A percentile compares a stretch with the other conserved stretches of the same genome.
Evolutionary conservation across 2,113 vertebrate species (phyloP).

Genomic region (Tor tambroides): DNA sequence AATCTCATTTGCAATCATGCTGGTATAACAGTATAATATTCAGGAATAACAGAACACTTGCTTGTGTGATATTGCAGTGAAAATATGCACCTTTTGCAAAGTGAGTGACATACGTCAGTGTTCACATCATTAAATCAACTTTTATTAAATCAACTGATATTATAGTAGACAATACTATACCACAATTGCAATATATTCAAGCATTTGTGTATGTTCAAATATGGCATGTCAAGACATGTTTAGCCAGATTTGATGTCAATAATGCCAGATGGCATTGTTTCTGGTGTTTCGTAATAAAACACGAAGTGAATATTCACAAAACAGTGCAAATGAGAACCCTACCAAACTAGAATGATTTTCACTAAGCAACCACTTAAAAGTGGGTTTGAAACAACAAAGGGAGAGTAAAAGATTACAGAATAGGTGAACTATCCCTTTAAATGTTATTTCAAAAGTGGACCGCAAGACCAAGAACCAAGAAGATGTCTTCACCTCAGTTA

Average conservation of each 20-base stretch:
- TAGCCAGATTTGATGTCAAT: neutral
- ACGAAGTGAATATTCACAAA: neutral
- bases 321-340: neutral
- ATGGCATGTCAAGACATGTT: neutral
- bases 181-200: neutral
- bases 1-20: too few species aligned
- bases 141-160: neutral
- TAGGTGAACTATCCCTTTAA: neutral
- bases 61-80: too few species aligned
- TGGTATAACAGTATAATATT: too few species aligned
- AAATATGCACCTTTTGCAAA: neutral
- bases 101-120: neutral
- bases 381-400: neutral
- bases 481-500: constrained; percentile 41
- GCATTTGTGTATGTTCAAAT: neutral
- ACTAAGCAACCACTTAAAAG: neutral
- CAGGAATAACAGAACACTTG: too few species aligned
- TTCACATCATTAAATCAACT: neutral
- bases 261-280: neutral
- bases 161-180: neutral
- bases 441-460: neutral
- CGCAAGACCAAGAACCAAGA: neutral
- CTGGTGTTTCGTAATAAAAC: neutral
- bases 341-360: neutral
- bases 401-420: neutral